phyloP scores from a whole-genome alignment of 2,113 vertebrate genomes.

The Urocitellus parryii region DNA sequence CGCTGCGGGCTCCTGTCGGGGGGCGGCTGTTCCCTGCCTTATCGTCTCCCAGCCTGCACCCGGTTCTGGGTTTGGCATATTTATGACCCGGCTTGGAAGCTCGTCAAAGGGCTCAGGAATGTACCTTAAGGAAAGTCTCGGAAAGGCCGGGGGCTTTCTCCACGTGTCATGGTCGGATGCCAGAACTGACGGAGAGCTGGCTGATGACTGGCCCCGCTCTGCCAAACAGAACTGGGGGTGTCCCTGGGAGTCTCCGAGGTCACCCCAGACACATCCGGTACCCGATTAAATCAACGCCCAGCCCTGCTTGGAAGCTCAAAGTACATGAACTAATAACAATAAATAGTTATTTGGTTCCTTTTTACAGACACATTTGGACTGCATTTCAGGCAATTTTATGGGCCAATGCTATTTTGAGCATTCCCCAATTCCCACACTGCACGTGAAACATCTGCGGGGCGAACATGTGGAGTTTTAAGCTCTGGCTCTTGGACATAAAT shows the following conservation, averaged over 20 bases:
- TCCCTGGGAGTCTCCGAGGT: accelerated
- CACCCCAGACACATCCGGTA: neutral
- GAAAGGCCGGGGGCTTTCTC: neutral
- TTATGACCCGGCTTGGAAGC: neutral
- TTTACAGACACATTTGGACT: conserved; percentile 65
- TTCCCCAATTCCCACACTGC: conserved; percentile 59
- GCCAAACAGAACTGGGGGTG: neutral
- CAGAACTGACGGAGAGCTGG: accelerated
- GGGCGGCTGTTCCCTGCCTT: accelerated
- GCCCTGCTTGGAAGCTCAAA: neutral
- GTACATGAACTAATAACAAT: neutral
- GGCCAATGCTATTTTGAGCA: conserved; percentile 59
- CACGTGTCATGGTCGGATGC: accelerated
- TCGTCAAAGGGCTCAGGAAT: neutral
- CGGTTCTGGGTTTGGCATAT: neutral
- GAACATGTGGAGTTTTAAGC: conserved; percentile 81
- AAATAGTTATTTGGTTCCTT: conserved; percentile 33
- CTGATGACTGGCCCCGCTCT: accelerated
- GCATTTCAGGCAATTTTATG: conserved; percentile 65
- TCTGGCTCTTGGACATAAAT: conserved; percentile 70
- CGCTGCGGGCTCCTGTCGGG: neutral
- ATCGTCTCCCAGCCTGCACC: neutral
- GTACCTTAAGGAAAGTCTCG: neutral
- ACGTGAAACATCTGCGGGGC: conserved; percentile 77
- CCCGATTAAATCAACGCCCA: neutral